Evolutionary conservation across 2,888 invertebrate genomes (phyloP), one percentile per base, ranked within the genome.

Genomic region (Philereme transversata): DNA sequence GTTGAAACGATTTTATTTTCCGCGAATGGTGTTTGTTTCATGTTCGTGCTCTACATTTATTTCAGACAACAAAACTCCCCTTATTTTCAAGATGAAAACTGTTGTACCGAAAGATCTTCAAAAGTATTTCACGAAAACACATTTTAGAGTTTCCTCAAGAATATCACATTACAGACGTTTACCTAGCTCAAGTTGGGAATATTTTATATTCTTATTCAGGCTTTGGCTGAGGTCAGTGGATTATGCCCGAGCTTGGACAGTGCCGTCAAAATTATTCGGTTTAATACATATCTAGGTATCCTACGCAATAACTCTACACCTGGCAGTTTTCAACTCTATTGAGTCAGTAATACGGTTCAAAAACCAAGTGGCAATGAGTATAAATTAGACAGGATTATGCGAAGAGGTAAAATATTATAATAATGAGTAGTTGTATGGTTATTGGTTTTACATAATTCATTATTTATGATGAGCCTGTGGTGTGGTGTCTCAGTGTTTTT

Each of bases 211-310:
- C 36, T 54, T 62, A 55, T 61, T 65, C 57, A 45, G 53, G 60
- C 43, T 60, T 60, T 53, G 46, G 55, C 51, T 52, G 40, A 60
- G 67, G 57, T 64, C 58, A 62, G 59, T 62, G 65, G 65, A 65
- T 70, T 65, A 64, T 57, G 47, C 48, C 48, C 57, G 59, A 67
- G 60, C 55, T 62, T 62, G 52, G 65, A 67, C 62, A 60, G 68
- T 65, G 67, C 61, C 56, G 48, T 59, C 59, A 59, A 60, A 68
- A 55, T 49, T 11, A 49, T 55, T 50, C 44, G 41, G 57, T 45
- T 40, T 45, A 56, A 57, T 49, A 49, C 50, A 43, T 46, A 33
- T 51, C 43, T 11, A 44, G 5, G 5, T 44, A 5, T 44, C 4
- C 9, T 4, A 10, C 11, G 44, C 10, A 22, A 3, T 22, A 22